Conservation (phyloP, 1,140 invertebrate genomes). For the Drosophila lacertosa region DNA sequence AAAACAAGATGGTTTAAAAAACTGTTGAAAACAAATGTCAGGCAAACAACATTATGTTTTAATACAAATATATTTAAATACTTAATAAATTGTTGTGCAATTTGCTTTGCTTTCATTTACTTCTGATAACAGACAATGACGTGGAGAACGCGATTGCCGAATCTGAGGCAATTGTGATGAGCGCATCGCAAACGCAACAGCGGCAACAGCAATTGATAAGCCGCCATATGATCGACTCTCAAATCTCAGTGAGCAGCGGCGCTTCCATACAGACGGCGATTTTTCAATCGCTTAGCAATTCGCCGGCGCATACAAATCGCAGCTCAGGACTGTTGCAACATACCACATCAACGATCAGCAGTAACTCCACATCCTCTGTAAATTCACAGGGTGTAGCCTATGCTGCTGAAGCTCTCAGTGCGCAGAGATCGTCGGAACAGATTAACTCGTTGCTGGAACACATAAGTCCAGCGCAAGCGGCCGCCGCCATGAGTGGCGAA, state of each 20-base stretch:
- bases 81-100: neutral
- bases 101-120: neutral
- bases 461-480: slow-evolving; percentile 55
- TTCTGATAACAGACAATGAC: slow-evolving; percentile 56
- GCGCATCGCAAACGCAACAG: slow-evolving; percentile 51
- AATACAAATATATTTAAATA: neutral
- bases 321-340: slow-evolving; percentile 38
- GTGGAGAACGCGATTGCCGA: slow-evolving; percentile 61
- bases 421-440: slow-evolving; percentile 33
- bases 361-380: slow-evolving; percentile 47
- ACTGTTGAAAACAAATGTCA: no score
- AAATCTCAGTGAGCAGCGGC: slow-evolving; percentile 74
- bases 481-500: slow-evolving; percentile 64
- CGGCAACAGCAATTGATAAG: slow-evolving; percentile 59
- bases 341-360: slow-evolving; percentile 58
- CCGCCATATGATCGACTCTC: slow-evolving; percentile 75
- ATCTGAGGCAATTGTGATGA: slow-evolving; percentile 63
- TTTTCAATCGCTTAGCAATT: slow-evolving; percentile 64
- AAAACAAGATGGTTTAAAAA: no score
- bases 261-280: slow-evolving; percentile 75
- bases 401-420: slow-evolving; percentile 57
- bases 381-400: slow-evolving; percentile 56
- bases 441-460: slow-evolving; percentile 69
- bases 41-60: no score
- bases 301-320: slow-evolving; percentile 53